Base-by-base conservation (phyloP, 2,888 invertebrate species). In the Ypsolopha scabrella region DNA sequence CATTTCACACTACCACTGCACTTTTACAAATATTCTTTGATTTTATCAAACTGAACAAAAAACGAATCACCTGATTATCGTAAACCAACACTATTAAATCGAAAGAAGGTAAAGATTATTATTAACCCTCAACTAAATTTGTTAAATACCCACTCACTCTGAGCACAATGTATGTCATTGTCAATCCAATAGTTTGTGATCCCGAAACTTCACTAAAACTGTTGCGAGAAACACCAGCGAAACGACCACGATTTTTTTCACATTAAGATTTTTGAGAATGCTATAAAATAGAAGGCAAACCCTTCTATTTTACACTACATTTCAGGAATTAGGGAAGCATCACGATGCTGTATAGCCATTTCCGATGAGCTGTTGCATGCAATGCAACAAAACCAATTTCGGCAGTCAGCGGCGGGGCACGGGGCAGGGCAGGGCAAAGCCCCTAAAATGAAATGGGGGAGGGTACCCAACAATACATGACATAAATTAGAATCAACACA, bases 401-500 rank as follows among this genome's bases (percentile, higher is more conserved):
- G 67, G 70, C 70, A 64, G 61, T 59, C 61, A 72, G 10, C 9
- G 35, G 8, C 11, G 8, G 46, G 34, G 9, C 33, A 8, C 14
- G 41, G 33, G 6, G 44, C 35, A 39, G 14, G 7, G 66, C 68
- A 68, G 68, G 67, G 70, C 73, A 63, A 66, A 74, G 76, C 72
- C 82, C 79, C 75, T 65, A 70, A 68, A 73, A 78, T 78, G 79
- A 80, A 78, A 75, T 72, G 81, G 80, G 82, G 80, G 82, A 77
- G 80, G 75, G 80, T 70, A 70, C 72, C 24, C 68, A 73, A 83
- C 82, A 83, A 85, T 83, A 72, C 82, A 77, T 74, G 74, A 85
- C 83, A 85, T 86, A 86, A 85, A 85, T 86, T 85, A 85, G 81
- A 82, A 77, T 73, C 79, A 74, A 78, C 79, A 86, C 81, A 85